Evolutionary conservation across 2,797 vertebrate species (phyloP).

Genomic region (Peromyscus nudipes): DNA sequence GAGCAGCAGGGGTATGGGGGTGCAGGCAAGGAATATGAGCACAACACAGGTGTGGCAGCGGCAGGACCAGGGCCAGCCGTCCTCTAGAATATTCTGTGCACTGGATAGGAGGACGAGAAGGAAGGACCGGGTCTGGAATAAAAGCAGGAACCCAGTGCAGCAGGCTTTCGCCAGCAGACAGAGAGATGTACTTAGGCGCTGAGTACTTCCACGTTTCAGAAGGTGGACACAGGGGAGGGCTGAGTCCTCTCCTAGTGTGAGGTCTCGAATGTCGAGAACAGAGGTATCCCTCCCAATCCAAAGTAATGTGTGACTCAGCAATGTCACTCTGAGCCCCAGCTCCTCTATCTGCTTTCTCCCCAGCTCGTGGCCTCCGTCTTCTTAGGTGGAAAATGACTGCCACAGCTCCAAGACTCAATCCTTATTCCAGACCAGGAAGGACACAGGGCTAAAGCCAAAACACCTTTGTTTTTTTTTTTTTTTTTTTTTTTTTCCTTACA

Average conservation of each 20-base stretch:
- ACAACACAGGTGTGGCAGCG: neutral
- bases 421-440: neutral
- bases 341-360: neutral
- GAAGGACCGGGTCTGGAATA: neutral
- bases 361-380: neutral
- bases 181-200: neutral
- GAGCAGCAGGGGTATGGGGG: neutral
- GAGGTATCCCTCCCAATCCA: neutral
- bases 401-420: neutral
- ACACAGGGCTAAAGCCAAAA: neutral
- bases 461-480: neutral
- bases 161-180: neutral
- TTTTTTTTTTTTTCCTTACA: neutral
- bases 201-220: neutral
- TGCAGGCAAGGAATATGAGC: neutral
- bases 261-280: neutral
- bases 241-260: neutral
- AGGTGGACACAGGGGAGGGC: neutral
- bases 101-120: neutral
- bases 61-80: neutral
- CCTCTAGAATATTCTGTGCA: neutral
- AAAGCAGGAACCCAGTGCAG: neutral
- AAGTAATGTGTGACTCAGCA: neutral
- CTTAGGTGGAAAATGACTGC: constrained; percentile 29
- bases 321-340: neutral